These are phyloP conservation scores for Peromyscus melanophrys DNA, from an alignment of 2,797 vertebrate genomes.

Conservation along the genomic window DNA sequence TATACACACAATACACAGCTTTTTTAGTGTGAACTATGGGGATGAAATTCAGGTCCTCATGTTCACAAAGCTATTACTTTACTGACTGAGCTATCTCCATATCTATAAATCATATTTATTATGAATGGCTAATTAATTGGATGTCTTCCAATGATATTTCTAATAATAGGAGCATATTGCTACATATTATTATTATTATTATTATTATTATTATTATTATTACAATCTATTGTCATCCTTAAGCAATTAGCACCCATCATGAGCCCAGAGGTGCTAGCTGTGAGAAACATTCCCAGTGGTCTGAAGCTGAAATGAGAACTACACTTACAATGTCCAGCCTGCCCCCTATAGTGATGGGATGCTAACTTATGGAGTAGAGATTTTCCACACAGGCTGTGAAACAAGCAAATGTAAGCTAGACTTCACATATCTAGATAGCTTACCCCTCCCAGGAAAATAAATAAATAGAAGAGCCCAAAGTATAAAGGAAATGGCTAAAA, in stretches of 20 bases:
- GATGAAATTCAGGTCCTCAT: background rate
- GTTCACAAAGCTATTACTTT: background rate
- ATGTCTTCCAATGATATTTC: background rate
- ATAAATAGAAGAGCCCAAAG: conserved; percentile 36
- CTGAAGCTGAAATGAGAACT: background rate
- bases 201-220: background rate
- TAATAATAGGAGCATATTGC: background rate
- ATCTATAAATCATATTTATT: background rate
- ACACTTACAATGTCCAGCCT: accelerated
- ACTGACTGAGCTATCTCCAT: background rate
- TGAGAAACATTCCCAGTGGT: background rate
- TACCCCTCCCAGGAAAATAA: background rate
- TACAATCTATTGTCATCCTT: background rate
- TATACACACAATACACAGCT: background rate
- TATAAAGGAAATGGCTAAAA: conserved; percentile 64
- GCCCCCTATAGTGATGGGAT: background rate
- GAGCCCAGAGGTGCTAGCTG: background rate
- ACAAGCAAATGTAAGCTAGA: conserved; percentile 56
- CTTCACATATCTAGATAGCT: conserved; percentile 10
- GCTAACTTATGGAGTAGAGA: background rate
- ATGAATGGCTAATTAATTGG: background rate
- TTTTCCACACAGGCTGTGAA: background rate
- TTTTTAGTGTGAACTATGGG: background rate
- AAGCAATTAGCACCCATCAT: background rate
- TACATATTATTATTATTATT: too few species aligned